Base-by-base conservation (phyloP, 2,888 invertebrate genomes). In the Bugula neritina region DNA sequence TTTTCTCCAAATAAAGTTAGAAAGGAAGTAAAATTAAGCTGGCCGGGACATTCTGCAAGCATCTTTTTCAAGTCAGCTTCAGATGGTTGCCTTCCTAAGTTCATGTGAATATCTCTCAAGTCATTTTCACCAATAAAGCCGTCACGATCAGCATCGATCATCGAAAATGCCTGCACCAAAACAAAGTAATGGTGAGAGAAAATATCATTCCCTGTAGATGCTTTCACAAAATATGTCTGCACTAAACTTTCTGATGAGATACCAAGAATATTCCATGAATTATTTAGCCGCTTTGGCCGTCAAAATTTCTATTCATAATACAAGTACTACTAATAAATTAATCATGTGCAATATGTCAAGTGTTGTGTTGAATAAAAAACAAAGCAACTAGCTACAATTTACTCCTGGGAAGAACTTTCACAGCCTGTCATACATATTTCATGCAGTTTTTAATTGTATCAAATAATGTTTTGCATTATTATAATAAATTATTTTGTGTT, bases 21-120 rank as follows among this genome's bases (percentile, higher is more conserved):
- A 73, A 84, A 84, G 81, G 83, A 83, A 23, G 84, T 84, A 75
- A 84, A 84, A 76, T 84, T 84, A 72, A 84, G 79, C 35, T 70
- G 70, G 1, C 73, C 74, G 1, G 82, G 82, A 0, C 83, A 82
- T 73, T 81, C 80, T 35, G 74, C 76, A 52, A 84, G 78, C 84
- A 84, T 84, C 58, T 77, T 75, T 69, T 83, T 82, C 17, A 83
- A 74, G 69, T 80, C 78, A 1, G 79, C 77, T 63, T 83, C 83
- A 1, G 79, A 77, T 1, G 83, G 81, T 72, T 83, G 79, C 73
- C 83, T 83, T 1, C 83, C 83, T 17, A 83, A 77, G n/a, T 83
- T 82, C 17, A 81, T 79, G 75, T 80, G 78, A 77, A 82, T 80
- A 71, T 82, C 81, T 35, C 79, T 76, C 23, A 83, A 77, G 72